Evolutionary conservation across 2,113 vertebrate genomes (phyloP).

Genomic region (Rana temporaria): DNA sequence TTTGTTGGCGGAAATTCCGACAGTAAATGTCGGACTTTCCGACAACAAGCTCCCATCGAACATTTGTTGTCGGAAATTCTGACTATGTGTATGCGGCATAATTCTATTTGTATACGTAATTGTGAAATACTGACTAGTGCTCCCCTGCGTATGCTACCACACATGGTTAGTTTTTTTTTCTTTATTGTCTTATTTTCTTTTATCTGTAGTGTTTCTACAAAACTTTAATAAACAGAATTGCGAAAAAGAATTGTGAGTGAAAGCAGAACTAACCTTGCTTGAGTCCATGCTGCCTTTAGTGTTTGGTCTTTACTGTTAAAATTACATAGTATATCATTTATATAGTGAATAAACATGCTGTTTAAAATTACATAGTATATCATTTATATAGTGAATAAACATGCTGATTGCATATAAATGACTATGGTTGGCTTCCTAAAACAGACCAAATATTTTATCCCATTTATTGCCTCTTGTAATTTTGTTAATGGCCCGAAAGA

Average conservation of each 20-base stretch:
- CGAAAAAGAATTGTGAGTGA: neutral
- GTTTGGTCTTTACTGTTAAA: conserved; percentile 1
- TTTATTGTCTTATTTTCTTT: too few species aligned
- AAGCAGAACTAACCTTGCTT: conserved; percentile 10
- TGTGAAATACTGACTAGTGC: too few species aligned
- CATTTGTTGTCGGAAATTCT: too few species aligned
- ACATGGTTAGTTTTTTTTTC: too few species aligned
- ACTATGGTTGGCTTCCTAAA: neutral
- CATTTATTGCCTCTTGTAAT: conserved; percentile 1
- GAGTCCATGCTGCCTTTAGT: conserved; percentile 11
- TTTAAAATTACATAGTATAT: conserved; percentile 3
- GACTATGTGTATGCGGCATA: too few species aligned
- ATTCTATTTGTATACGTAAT: too few species aligned
- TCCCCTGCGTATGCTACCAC: too few species aligned
- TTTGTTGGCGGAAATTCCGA: too few species aligned
- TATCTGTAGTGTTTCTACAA: too few species aligned
- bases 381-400: conserved; percentile 30
- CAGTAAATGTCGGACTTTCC: too few species aligned
- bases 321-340: conserved; percentile 22
- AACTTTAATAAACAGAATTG: too few species aligned
- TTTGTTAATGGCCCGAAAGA: conserved; percentile 5
- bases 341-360: conserved; percentile 14
- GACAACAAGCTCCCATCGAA: too few species aligned
- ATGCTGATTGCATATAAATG: conserved; percentile 9
- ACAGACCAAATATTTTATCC: conserved; percentile 26